Conservation (phyloP, 2,113 vertebrate genomes). For the Myodes glareolus region DNA sequence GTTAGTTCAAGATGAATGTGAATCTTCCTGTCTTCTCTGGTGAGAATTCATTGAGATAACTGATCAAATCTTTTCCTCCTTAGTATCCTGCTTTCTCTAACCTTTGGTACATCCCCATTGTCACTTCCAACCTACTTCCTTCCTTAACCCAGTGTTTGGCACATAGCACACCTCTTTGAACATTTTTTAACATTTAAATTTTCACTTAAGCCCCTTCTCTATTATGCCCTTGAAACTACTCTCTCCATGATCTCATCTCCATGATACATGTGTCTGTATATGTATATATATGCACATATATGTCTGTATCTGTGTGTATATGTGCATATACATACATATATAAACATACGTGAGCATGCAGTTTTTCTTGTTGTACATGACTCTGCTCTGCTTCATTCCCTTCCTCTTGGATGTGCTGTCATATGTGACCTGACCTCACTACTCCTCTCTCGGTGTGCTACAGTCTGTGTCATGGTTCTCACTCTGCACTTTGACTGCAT, state of each 20-base stretch:
- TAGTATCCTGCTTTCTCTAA: background rate
- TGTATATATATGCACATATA: background rate
- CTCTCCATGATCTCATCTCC: background rate
- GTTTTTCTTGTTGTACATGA: background rate
- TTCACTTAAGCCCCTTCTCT: background rate
- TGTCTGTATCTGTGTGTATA: background rate
- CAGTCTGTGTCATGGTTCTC: background rate
- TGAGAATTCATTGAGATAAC: slow-evolving; percentile 62
- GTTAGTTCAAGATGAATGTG: slow-evolving; percentile 61
- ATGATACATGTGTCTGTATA: background rate
- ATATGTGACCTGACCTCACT: background rate
- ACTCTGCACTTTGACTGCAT: background rate
- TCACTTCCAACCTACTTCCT: background rate
- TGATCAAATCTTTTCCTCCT: background rate
- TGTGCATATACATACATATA: background rate
- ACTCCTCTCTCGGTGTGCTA: background rate
- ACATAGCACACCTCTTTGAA: background rate
- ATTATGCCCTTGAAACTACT: background rate
- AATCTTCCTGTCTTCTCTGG: slow-evolving; percentile 68
- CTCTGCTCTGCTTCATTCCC: background rate
- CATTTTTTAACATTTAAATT: background rate
- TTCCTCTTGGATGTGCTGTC: background rate
- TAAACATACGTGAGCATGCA: background rate
- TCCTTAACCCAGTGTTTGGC: background rate
- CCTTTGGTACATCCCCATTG: background rate